Conservation (phyloP, 2,113 vertebrate genomes). For the Oryzias curvinotus region DNA sequence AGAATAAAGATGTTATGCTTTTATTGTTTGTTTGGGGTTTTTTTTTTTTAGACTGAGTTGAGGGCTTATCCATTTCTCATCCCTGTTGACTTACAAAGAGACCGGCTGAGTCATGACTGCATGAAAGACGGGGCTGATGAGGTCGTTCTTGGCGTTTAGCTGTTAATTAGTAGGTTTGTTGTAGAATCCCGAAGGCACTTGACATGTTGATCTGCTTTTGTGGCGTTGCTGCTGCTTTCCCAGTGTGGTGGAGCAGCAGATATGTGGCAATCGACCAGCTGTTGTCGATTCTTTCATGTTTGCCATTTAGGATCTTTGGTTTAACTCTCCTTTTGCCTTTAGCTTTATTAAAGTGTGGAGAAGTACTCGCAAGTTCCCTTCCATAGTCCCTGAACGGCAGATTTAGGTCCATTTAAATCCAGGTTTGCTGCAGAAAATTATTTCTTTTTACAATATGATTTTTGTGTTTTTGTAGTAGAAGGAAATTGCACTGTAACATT, state of each 20-base stretch:
- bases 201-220: constrained; percentile 45
- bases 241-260: constrained; percentile 41
- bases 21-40: constrained; percentile 13
- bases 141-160: constrained; percentile 11
- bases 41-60: constrained; percentile 9
- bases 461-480: constrained; percentile 17
- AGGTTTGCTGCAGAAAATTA: no score
- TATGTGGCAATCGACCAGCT: constrained; percentile 35
- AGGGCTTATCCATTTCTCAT: background rate
- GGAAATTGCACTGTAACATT: background rate
- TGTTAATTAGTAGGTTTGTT: constrained; percentile 38
- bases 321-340: background rate
- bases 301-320: constrained; percentile 12
- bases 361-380: background rate
- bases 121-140: constrained; percentile 7
- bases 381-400: background rate
- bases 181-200: constrained; percentile 12
- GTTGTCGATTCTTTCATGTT: constrained; percentile 50
- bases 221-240: constrained; percentile 43
- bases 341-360: constrained; percentile 17
- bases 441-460: background rate
- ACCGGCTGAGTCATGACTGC: background rate
- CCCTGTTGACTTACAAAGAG: background rate
- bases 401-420: background rate
- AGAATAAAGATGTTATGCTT: no score